phyloP scores from a whole-genome alignment of 2,113 vertebrate genomes.

The Athene noctua region DNA sequence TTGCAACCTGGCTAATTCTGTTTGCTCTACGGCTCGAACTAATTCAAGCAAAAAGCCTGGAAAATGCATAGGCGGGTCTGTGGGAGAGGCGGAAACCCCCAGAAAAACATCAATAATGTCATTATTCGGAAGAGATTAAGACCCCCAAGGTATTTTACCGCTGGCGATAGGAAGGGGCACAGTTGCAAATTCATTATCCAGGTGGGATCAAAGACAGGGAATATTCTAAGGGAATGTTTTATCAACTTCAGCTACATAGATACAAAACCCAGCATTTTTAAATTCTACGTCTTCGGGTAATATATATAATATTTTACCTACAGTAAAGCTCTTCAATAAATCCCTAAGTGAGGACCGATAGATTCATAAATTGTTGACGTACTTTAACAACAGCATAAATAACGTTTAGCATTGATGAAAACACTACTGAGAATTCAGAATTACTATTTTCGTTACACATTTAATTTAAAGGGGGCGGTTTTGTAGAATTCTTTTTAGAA shows the following conservation, averaged over 20 bases:
- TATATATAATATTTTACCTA: not conserved
- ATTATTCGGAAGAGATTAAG: not conserved
- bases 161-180: too few relatives aligned
- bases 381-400: not conserved
- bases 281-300: not conserved
- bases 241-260: not conserved
- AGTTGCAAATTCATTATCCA: not conserved
- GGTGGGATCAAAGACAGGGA: not conserved
- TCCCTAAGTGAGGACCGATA: not conserved
- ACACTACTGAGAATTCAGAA: not conserved
- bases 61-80: not conserved
- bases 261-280: not conserved
- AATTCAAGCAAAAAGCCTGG: slow-evolving; percentile 32
- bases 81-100: not conserved
- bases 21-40: slow-evolving; percentile 46
- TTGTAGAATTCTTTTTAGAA: not conserved
- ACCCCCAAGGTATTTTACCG: not conserved
- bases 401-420: not conserved
- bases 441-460: not conserved
- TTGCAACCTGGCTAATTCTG: slow-evolving; percentile 60
- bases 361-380: not conserved
- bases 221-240: not conserved
- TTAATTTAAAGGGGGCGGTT: not conserved
- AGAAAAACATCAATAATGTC: not conserved
- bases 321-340: not conserved